Evolutionary conservation across 2,113 vertebrate genomes (phyloP).

Genomic region (Hippocampus mohnikei): DNA sequence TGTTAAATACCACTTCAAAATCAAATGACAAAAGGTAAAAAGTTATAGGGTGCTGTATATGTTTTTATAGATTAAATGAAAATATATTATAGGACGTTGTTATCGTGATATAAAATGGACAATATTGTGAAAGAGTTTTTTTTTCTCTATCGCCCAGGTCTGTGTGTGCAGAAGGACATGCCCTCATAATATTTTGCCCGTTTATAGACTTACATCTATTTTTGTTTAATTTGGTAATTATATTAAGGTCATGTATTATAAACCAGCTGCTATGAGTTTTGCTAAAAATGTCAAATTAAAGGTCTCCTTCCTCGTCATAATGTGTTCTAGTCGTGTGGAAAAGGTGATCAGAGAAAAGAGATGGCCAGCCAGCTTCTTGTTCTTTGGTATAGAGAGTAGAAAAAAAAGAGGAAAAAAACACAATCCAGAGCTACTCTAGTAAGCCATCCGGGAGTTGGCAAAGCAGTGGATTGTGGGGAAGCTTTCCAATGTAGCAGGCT

Average conservation of each 20-base stretch:
- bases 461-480: conserved; percentile 56
- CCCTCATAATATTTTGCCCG: neutral
- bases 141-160: no score
- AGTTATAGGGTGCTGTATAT: no score
- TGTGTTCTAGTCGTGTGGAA: conserved; percentile 1
- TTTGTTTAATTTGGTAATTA: neutral
- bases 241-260: neutral
- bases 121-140: no score
- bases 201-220: no score
- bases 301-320: neutral
- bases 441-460: conserved; percentile 47
- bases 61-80: no score
- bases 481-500: conserved; percentile 59
- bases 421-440: conserved; percentile 40
- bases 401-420: neutral
- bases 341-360: conserved; percentile 16
- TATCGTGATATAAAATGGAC: no score
- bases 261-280: neutral
- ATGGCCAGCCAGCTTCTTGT: conserved; percentile 4
- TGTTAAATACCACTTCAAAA: no score
- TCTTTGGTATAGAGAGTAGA: neutral
- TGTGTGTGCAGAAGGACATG: no score
- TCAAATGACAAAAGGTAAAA: no score
- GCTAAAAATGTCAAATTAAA: neutral
- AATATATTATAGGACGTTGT: no score